Evolutionary conservation across 2,888 invertebrate genomes (phyloP), one percentile per base, ranked within the genome.

Genomic region (Diogma glabrata): DNA sequence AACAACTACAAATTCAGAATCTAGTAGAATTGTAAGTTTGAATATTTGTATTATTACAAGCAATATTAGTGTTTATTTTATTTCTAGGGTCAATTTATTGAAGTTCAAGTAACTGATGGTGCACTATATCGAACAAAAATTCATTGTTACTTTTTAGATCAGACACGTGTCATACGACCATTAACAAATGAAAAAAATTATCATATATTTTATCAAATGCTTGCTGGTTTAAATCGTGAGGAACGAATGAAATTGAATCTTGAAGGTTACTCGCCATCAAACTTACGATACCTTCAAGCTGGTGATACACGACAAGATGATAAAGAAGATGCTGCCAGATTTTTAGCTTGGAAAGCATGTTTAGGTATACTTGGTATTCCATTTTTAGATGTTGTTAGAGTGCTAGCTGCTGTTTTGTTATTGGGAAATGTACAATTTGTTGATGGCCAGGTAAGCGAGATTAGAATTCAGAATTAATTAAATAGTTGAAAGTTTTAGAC

Each of bases 191-290:
- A 94, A 72, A 90, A 91, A 67, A 95, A 94, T 73, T 95, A 92
- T 71, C 93, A 95, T 69, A 92, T 95, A 62, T 95, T 95, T 74
- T 95, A 95, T 73, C 93, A 95, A 75, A 84, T 95, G 82, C 71
- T 90, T 49, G 91, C 92, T 16, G 94, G 95, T 1, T 76, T 95
- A 22, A 82, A 85, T 40, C 73, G 81, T 50, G 93, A 94, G 58
- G 95, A 95, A 66, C 73, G 86, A 67, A 79, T 82, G 16, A 89
- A 88, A 71, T 76, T 94, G 24, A 89, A 91, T 71, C 74, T 95
- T 60, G 89, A 90, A 62, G 88, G 89, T 5, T 89, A 88, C 67
- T 80, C 84, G 36, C 77, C 88, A 12, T 79, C 83, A 54, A 91
- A 89, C 61, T 72, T 94, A 55, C 77, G 82, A 63, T 94, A 93